Evolutionary conservation across 2,113 vertebrate genomes (phyloP).

Genomic region (Oreochromis tanganicae): DNA sequence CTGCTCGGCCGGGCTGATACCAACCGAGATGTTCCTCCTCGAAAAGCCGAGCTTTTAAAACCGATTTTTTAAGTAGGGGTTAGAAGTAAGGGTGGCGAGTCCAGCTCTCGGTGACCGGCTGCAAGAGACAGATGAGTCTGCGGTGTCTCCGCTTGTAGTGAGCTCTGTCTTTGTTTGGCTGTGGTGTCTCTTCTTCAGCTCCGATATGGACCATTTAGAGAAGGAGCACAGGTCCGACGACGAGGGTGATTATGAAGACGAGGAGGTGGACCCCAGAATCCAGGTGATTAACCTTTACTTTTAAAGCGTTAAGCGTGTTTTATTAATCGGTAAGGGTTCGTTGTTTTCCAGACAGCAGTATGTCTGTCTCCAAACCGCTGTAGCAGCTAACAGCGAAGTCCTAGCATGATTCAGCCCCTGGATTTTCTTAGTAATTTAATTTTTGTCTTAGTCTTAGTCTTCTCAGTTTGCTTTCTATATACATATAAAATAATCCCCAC

Average conservation of each 20-base stretch:
- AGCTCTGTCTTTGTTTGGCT: slow-evolving; percentile 49
- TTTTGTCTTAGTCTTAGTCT: neutral
- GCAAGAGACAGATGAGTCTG: neutral
- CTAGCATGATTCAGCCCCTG: neutral
- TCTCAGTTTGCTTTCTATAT: neutral
- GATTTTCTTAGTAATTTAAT: neutral
- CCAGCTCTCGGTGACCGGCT: neutral
- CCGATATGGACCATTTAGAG: slow-evolving; percentile 62
- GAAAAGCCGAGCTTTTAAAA: neutral
- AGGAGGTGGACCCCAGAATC: slow-evolving; percentile 91
- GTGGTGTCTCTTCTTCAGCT: neutral
- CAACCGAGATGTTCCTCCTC: neutral
- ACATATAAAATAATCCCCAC: neutral
- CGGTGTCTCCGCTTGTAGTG: neutral
- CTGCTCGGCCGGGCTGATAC: neutral
- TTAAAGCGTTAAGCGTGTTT: neutral
- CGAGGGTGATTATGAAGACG: slow-evolving; percentile 72
- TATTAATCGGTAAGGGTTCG: neutral
- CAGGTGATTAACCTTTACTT: slow-evolving; percentile 72
- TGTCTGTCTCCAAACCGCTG: neutral
- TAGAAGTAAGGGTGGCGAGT: neutral
- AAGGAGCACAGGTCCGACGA: slow-evolving; percentile 64
- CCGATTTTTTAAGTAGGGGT: neutral
- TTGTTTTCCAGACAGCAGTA: neutral
- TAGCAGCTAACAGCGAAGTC: neutral